phyloP scores from a whole-genome alignment of 2,113 vertebrate species.

The Ivindomyrus marchei region DNA sequence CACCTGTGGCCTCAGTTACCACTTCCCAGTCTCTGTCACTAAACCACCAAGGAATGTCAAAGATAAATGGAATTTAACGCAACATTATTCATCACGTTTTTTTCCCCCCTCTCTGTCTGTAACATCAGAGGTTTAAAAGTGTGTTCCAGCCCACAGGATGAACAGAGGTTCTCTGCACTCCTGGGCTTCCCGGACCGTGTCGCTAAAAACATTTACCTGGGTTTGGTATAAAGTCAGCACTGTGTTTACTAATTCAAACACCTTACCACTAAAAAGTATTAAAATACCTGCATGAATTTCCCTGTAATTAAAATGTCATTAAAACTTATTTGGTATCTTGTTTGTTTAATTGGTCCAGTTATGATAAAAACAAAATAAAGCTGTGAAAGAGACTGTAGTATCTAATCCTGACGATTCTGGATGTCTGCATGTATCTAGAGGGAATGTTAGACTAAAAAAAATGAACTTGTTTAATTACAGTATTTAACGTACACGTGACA shows the following conservation, averaged over 20 bases:
- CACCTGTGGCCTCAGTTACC: neutral
- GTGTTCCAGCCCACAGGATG: neutral
- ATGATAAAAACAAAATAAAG: neutral
- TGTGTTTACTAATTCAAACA: neutral
- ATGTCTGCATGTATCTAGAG: neutral
- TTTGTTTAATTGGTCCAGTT: slow-evolving; percentile 7
- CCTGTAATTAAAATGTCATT: slow-evolving; percentile 7
- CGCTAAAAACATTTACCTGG: neutral
- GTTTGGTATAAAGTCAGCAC: neutral
- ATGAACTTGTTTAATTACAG: neutral
- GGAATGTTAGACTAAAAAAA: neutral
- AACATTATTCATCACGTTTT: neutral
- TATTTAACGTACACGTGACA: slow-evolving; percentile 12
- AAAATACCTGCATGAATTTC: slow-evolving; percentile 13
- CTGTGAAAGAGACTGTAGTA: neutral
- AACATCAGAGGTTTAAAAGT: neutral
- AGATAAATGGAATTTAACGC: neutral
- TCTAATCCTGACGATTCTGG: neutral
- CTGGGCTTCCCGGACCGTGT: neutral
- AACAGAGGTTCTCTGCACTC: neutral
- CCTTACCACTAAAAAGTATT: neutral
- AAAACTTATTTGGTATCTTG: slow-evolving; percentile 4
- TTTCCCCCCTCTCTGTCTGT: neutral
- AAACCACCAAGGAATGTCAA: neutral
- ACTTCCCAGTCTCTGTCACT: neutral